These are phyloP conservation scores for Lepidurus arcticus DNA, from an alignment of 1,140 invertebrate genomes.

Conservation along the genomic window DNA sequence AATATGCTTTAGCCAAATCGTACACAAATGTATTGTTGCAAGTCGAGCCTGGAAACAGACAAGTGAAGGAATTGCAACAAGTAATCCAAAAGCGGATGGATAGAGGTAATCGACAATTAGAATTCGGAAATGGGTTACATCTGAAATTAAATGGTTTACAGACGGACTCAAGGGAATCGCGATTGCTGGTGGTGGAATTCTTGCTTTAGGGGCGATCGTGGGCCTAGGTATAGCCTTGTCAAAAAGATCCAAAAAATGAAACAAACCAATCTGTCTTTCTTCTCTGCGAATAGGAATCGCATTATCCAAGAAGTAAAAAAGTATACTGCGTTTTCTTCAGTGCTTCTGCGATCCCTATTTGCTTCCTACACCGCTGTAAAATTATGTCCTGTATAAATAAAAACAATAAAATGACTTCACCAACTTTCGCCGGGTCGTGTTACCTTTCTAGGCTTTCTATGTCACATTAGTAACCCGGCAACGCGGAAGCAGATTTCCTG, in stretches of 20 bases:
- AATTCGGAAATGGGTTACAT: neutral
- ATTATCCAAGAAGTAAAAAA: neutral
- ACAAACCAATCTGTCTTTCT: neutral
- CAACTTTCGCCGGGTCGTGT: neutral
- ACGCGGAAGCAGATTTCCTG: neutral
- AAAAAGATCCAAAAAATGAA: conserved; percentile 49
- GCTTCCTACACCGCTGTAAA: neutral
- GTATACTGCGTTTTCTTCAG: neutral
- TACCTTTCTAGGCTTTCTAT: neutral
- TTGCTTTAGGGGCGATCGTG: conserved; percentile 71
- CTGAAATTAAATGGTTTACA: conserved; percentile 43
- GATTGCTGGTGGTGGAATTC: conserved; percentile 70
- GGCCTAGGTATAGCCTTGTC: conserved; percentile 70
- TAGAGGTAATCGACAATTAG: conserved; percentile 55
- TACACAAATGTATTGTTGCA: conserved; percentile 74
- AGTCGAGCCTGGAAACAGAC: conserved; percentile 85
- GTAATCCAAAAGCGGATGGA: conserved; percentile 82
- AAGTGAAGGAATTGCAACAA: conserved; percentile 71
- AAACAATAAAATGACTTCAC: neutral
- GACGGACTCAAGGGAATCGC: conserved; percentile 84
- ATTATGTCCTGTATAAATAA: neutral
- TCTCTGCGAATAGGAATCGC: neutral
- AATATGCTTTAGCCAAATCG: conserved; percentile 74
- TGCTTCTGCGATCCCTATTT: conserved; percentile 18
- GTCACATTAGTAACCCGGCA: neutral